Base-by-base conservation (phyloP, 2,888 invertebrate genomes). In the Asteroscopus sphinx region DNA sequence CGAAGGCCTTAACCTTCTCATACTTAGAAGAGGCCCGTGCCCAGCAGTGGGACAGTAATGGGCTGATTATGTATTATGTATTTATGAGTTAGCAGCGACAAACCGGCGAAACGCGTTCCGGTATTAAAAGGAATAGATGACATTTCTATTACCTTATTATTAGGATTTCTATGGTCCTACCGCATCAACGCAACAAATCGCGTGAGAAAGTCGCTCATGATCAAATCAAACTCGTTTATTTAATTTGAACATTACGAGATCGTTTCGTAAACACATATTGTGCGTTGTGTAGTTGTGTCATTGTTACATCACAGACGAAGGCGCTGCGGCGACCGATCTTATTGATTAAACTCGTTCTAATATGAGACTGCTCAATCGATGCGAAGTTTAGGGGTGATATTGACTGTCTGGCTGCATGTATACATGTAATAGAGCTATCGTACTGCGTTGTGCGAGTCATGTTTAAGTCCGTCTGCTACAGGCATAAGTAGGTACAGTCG, bases 341-440 rank as follows among this genome's bases (percentile, higher is more conserved):
- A 74, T 75, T 64, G 75, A 75, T 74, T 69, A 61, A 67, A 74
- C 73, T 61, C 62, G 66, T 53, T 72, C 68, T 65, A 59, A 60
- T 66, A 59, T 56, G 59, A 58, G 48, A 41, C 45, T 9, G 33
- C n/a, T 45, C 44, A 28, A 70, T 67, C 57, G 64, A 73, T 67
- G 46, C 68, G 52, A 16, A 21, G 35, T 63, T 52, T 53, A 52
- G 41, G 52, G 35, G 25, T 37, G 51, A 51, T 47, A 55, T 60
- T 44, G 35, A 42, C 33, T 41, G 35, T 60, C 35, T 60, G 13
- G 16, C 32, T 64, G 17, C 40, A 16, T 16, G 32, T 30, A 21
- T 32, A 32, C 4, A 32, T 48, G 40, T 39, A 17, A 46, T 35
- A 17, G 13, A 39, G 25, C 6, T n/a, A 17, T 48, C 12, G 2